These are phyloP conservation scores for Papilio machaon DNA, from an alignment of 1,140 invertebrate genomes.

Conservation along the genomic window DNA sequence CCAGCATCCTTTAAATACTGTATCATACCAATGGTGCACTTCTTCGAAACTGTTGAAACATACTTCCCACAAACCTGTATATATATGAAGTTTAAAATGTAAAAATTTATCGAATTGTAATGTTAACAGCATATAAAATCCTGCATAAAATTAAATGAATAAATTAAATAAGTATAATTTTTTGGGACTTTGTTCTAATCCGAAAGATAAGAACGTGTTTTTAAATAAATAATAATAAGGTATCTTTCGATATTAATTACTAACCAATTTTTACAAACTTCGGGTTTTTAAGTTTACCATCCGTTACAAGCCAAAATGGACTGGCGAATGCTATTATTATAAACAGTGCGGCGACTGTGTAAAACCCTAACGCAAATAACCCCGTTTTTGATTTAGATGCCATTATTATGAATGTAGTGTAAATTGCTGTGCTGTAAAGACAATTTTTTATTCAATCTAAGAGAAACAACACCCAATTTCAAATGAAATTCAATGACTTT, in stretches of 20 bases:
- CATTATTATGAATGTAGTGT: constrained; percentile 46
- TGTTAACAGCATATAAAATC: no score
- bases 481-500: no score
- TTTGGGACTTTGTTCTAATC: no score
- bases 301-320: constrained; percentile 95
- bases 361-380: constrained; percentile 86
- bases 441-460: not conserved
- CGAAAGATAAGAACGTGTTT: no score
- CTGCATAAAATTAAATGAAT: not conserved
- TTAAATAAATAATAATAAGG: no score
- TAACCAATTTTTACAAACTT: constrained; percentile 92
- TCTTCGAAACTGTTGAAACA: constrained; percentile 94
- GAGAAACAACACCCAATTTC: not conserved
- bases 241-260: constrained; percentile 40
- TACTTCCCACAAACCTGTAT: constrained; percentile 95
- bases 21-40: constrained; percentile 89
- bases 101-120: not conserved
- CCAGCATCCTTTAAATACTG: constrained; percentile 91
- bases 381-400: constrained; percentile 84
- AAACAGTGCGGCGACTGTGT: constrained; percentile 86
- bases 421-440: not conserved
- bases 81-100: constrained; percentile 33
- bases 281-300: constrained; percentile 89
- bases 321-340: constrained; percentile 94
- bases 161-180: not conserved